These are phyloP conservation scores for Micropoecilia bifurca DNA, from an alignment of 2,797 vertebrate species.

Conservation along the genomic window DNA sequence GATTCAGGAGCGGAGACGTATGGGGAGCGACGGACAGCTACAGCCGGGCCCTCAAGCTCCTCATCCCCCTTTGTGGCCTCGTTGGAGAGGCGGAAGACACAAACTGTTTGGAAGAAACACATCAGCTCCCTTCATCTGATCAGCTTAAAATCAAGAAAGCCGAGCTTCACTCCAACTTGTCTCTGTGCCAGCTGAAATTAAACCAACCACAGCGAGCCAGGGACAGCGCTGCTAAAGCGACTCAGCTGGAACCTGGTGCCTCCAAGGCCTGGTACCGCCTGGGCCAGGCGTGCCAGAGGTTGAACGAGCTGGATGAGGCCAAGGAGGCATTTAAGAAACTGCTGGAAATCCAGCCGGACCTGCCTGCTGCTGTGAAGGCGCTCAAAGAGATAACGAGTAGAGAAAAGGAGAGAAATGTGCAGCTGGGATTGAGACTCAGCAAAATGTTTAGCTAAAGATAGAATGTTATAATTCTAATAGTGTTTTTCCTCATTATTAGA, in stretches of 20 bases:
- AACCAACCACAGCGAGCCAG: constrained; percentile 82
- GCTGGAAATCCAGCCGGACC: constrained; percentile 85
- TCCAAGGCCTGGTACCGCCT: constrained; percentile 89
- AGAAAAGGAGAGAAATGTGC: constrained; percentile 81
- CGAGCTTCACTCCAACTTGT: constrained; percentile 88
- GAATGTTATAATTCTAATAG: not conserved
- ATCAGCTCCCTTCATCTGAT: constrained; percentile 43
- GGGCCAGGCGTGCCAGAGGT: constrained; percentile 85
- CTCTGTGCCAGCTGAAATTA: constrained; percentile 88
- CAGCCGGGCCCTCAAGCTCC: constrained; percentile 84
- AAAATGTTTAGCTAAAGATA: constrained; percentile 88
- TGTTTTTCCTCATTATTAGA: not conserved
- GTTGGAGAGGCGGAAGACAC: constrained; percentile 46
- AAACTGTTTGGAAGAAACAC: constrained; percentile 18
- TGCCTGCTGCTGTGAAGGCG: constrained; percentile 83
- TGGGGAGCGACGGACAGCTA: constrained; percentile 87
- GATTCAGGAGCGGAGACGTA: constrained; percentile 85
- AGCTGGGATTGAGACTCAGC: constrained; percentile 86
- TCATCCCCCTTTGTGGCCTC: constrained; percentile 77
- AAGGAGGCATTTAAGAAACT: constrained; percentile 82
- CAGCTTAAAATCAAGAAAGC: constrained; percentile 79
- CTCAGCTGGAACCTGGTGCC: constrained; percentile 81
- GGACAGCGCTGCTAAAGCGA: constrained; percentile 83
- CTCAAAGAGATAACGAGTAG: constrained; percentile 82
- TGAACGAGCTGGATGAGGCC: constrained; percentile 86